Evolutionary conservation across 2,113 vertebrate species (phyloP), one percentile per base, ranked within the genome.

Genomic region (Brachyistius frenatus): DNA sequence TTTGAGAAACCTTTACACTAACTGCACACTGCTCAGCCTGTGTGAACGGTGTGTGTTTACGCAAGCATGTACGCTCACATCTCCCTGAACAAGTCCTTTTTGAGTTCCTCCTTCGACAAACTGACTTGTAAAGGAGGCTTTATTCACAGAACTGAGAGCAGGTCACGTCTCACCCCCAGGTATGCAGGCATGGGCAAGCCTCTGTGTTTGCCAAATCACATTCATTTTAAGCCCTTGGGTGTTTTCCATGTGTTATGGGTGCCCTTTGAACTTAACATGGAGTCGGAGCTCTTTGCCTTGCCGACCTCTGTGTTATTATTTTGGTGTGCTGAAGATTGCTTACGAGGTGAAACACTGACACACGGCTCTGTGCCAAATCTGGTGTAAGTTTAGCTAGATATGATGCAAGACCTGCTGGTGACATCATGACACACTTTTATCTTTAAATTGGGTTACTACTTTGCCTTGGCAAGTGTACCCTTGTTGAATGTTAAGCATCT

Each of bases 91-190:
- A 68, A 78, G 23, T 44, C 69, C 37, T 64, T 79, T 46, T 47
- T 47, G 41, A 90, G 86, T 75, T 84, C 83, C 85, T 86, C 90
- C 91, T 91, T 92, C 58, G 73, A 89, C 81, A 91, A 92, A 91
- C 90, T 78, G 63, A 79, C 84, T 85, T 69, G 71, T 70, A 71
- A 80, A 88, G 74, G 47, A 66, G 73, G 81, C 83, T 83, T 23
- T 85, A 76, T 91, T 89, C 83, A 83, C 75, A 75, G 61, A 7
- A 56, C 67, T 50, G 31, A 14, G 80, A 67, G 44, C 32, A 66
- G 78, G 66, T 81, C 83, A 83, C 50, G 49, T 84, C 70, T 55
- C 61, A 86, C 67, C 75, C 83, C 61, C 13, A 84, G 56, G 67
- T 80, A 74, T 66, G 87, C 88, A 87, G 57, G 81, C 79, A 74